Base-by-base conservation (phyloP, 35 echinoderm and acorn worm species). In the Holothuria glaberrima region DNA sequence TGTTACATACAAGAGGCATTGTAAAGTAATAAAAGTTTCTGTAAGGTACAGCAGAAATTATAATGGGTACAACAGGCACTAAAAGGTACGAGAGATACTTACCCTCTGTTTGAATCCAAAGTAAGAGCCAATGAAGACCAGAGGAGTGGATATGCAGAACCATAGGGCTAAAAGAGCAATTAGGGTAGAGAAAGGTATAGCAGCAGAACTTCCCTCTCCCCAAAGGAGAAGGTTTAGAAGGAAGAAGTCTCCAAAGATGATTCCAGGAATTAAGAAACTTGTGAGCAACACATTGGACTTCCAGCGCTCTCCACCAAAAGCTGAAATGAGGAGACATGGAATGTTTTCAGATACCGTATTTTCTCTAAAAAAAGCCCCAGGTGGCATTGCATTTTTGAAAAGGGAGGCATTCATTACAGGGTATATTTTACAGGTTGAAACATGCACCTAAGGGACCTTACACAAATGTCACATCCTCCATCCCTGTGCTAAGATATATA, bases 41-140 rank as follows among this genome's bases (percentile, higher is more conserved):
- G 44, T 4, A 46, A 46, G 44, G 44, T 46, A 46, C 44, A 46
- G 4, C 4, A 46, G 44, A 10, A 4, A 46, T 5, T 9, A 14
- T 17, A 54, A 54, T 41, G 50, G 50, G 13, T 1, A 54, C 50
- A 5, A 54, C 12, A 9, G 50, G 50, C 5, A 54, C 50, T 54
- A 9, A 14, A 54, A 54, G 12, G 50, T 54, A 54, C 50, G 50
- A 14, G 0, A 54, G 50, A 9, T 54, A 86, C 97, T 95, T 75
- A 99, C 97, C 89, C 97, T 93, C 52, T 95, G 94, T 59, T 95
- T 99, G 80, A 91, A 99, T 59, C 97, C 97, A 91, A 99, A 94
- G 71, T 99, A 99, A 25, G 97, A 83, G 33, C 97, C 97, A 16
- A 99, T 74, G 88, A 99, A 99, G 66, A 95, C 91, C 10, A 99